Percentiles rank a stretch among this genome's conserved stretches.
Evolutionary conservation across 1,140 invertebrate genomes (phyloP).

Genomic region (Hypothenemus hampei): DNA sequence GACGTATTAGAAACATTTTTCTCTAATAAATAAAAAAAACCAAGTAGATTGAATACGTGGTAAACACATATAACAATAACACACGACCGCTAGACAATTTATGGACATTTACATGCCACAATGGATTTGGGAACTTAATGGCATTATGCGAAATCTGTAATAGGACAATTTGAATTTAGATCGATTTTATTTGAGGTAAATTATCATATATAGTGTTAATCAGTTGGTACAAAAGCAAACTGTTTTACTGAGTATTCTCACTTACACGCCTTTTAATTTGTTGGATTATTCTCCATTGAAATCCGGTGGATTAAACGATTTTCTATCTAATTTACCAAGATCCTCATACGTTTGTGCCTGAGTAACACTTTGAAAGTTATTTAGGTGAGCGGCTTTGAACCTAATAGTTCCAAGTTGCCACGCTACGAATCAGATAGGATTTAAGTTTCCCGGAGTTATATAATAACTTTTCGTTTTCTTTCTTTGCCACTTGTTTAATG

Average conservation of each 20-base stretch:
- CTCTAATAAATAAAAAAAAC: background rate
- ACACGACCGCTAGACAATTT: slow-evolving; percentile 17
- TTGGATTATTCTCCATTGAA: slow-evolving; percentile 32
- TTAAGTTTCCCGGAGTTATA: slow-evolving; percentile 22
- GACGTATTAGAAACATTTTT: background rate
- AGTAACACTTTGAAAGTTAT: slow-evolving; percentile 24
- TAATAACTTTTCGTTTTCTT: slow-evolving; percentile 19
- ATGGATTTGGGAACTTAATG: slow-evolving; percentile 29
- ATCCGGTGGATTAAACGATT: slow-evolving; percentile 30
- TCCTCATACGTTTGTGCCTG: slow-evolving; percentile 25
- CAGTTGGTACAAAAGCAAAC: slow-evolving; percentile 28
- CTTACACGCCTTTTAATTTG: slow-evolving; percentile 28
- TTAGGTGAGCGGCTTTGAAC: slow-evolving; percentile 21
- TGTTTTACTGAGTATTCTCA: slow-evolving; percentile 15
- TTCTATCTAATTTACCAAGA: slow-evolving; percentile 31
- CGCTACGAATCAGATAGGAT: slow-evolving; percentile 19
- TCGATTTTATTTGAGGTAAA: slow-evolving; percentile 34
- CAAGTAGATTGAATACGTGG: background rate
- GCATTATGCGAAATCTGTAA: slow-evolving; percentile 30
- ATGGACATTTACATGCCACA: slow-evolving; percentile 31
- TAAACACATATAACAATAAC: background rate
- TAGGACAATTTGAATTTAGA: slow-evolving; percentile 36
- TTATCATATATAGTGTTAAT: slow-evolving; percentile 37
- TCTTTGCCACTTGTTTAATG: slow-evolving; percentile 6
- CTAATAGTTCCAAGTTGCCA: slow-evolving; percentile 16